A percentile compares a stretch with the other conserved stretches of the same genome.
phyloP scores from a whole-genome alignment of 2,888 invertebrate species.

The Orthonychiurus folsomi region DNA sequence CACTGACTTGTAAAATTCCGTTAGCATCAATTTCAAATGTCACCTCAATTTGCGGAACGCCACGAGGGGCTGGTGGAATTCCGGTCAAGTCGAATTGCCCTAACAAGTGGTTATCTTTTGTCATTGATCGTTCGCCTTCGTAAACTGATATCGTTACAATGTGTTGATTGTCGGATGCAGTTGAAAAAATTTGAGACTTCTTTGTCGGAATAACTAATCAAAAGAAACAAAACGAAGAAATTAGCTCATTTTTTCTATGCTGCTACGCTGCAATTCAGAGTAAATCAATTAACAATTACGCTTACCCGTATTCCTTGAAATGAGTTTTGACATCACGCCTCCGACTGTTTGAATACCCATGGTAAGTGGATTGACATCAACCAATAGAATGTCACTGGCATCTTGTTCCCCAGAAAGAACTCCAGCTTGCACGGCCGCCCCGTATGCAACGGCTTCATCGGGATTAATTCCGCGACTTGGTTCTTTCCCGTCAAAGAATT shows the following conservation, averaged over 20 bases:
- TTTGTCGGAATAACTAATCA: slow-evolving; percentile 90
- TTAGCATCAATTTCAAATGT: slow-evolving; percentile 94
- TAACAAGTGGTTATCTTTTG: slow-evolving; percentile 96
- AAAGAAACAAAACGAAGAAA: too few species aligned
- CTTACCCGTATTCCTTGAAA: slow-evolving; percentile 74
- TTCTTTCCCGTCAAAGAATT: slow-evolving; percentile 96
- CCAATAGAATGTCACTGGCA: slow-evolving; percentile 87
- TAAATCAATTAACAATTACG: slow-evolving; percentile 73
- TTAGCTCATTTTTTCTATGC: too few species aligned
- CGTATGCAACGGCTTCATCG: slow-evolving; percentile 72
- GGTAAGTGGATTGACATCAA: slow-evolving; percentile 97
- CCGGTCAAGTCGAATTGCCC: slow-evolving; percentile 98
- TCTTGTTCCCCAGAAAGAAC: slow-evolving; percentile 96
- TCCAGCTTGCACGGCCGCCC: slow-evolving; percentile 88
- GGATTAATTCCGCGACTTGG: slow-evolving; percentile 97
- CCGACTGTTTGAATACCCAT: slow-evolving; percentile 99
- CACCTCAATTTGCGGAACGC: slow-evolving; percentile 89
- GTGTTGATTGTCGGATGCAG: slow-evolving; percentile 97
- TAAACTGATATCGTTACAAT: slow-evolving; percentile 98
- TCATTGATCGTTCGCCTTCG: slow-evolving; percentile 99
- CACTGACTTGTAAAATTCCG: slow-evolving; percentile 82
- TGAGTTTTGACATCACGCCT: slow-evolving; percentile 98
- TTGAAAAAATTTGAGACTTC: slow-evolving; percentile 98
- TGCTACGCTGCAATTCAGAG: too few species aligned
- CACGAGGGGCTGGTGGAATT: slow-evolving; percentile 88